Evolutionary conservation across 2,888 invertebrate species (phyloP), one percentile per base, ranked within the genome.

Genomic region (Drosophila neoperkinsi): DNA sequence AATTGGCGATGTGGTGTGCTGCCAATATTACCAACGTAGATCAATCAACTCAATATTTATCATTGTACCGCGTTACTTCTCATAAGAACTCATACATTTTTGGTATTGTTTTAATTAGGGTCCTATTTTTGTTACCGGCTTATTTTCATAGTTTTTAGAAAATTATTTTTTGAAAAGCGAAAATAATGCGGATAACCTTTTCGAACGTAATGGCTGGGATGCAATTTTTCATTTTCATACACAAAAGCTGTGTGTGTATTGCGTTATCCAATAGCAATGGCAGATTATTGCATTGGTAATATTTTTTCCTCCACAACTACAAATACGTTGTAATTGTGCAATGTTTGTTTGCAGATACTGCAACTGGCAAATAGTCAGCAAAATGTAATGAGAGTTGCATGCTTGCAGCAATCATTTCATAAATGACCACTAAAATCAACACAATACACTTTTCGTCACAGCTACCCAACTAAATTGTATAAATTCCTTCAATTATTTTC

Each of bases 301-400:
- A 46, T 16, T 46, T 46, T 4, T 25, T 16, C 16, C 1, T 2
- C 4, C 16, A 21, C 16, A 25, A 46, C 4, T 25, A 16, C 25
- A 25, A 46, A 46, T 25, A 25, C 9, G 38, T 59, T 49, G 38
- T 25, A 43, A 62, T 67, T 75, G 63, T 34, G 78, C 62, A 79
- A 68, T 28, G 6, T 50, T 64, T 60, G 79, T 58, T 62, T 61
- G 56, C 61, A 72, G 53, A 68, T 69, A 72, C 50, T 62, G 80
- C 55, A 67, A 79, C 56, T 43, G 46, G 30, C 51, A 33, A 36
- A 57, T 43, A 71, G 52, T 75, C 63, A 61, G 52, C 46, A 38
- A 74, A 79, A 59, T 65, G 36, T 33, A 63, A 55, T n/a, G 6
- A 61, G 16, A 65, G 51, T 75, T 61, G 38, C 58, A 50, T 50